Conservation (phyloP, 2,113 vertebrate species). For the Campylomormyrus numenius region DNA sequence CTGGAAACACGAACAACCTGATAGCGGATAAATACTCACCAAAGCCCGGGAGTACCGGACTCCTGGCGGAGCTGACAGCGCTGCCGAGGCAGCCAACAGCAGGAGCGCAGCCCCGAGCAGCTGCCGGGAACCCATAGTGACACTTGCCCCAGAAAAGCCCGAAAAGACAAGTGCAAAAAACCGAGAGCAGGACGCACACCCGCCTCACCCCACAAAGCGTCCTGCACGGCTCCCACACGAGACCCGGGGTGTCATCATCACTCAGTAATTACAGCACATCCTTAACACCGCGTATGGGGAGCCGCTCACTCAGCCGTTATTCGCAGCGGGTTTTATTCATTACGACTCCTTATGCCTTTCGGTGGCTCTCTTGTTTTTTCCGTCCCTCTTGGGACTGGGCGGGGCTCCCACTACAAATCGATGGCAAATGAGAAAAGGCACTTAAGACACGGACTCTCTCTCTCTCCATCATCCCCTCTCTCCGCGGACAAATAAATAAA, state of each 20-base stretch:
- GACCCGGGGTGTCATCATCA: neutral
- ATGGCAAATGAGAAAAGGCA: conserved; percentile 14
- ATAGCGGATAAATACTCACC: conserved; percentile 27
- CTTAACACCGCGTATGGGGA: neutral
- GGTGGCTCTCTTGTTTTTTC: neutral
- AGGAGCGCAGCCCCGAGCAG: conserved; percentile 12
- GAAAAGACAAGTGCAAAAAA: neutral
- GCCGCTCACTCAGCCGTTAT: neutral
- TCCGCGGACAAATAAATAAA: neutral
- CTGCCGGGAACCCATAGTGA: neutral
- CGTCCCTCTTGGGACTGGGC: conserved; percentile 16
- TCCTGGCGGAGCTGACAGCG: neutral
- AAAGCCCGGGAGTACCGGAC: conserved; percentile 31
- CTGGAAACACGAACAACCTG: neutral
- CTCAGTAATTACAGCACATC: neutral
- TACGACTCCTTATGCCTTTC: neutral
- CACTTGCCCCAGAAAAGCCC: neutral
- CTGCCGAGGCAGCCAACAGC: conserved; percentile 2
- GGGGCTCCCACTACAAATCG: neutral
- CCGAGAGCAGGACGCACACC: neutral
- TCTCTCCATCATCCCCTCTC: neutral
- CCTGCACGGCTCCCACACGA: neutral
- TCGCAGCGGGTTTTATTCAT: neutral
- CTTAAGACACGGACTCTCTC: neutral
- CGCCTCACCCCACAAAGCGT: neutral